Conservation (phyloP, 2,113 vertebrate species). For the Lampris megalopsis region DNA sequence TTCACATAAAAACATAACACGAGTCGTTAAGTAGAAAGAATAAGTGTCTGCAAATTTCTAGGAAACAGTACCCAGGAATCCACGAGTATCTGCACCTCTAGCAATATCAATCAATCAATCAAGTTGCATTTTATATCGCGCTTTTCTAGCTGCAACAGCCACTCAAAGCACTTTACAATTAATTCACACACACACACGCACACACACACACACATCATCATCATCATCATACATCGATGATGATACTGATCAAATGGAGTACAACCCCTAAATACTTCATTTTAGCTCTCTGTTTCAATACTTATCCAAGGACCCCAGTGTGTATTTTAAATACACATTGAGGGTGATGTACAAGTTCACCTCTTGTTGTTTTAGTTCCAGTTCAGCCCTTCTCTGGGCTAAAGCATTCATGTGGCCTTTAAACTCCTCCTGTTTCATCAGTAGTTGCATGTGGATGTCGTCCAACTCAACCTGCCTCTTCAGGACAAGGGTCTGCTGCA, state of each 20-base stretch:
- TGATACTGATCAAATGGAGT: background rate
- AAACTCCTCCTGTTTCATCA: conserved; percentile 78
- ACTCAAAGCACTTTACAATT: too few species aligned
- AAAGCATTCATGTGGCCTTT: conserved; percentile 62
- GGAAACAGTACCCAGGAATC: too few species aligned
- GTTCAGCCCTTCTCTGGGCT: conserved; percentile 61
- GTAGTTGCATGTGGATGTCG: conserved; percentile 68
- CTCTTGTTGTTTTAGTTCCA: conserved; percentile 75
- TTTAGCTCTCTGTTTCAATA: background rate
- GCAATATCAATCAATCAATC: too few species aligned
- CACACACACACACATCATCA: too few species aligned
- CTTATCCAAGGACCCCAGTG: background rate
- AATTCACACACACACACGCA: too few species aligned
- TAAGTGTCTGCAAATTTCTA: too few species aligned
- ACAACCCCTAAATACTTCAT: background rate
- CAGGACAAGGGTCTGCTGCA: conserved; percentile 79
- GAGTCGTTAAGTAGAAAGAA: too few species aligned
- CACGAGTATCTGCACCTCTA: too few species aligned
- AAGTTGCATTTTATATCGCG: too few species aligned
- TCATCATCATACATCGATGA: too few species aligned
- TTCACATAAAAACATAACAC: too few species aligned
- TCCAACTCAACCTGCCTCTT: conserved; percentile 80
- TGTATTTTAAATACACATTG: background rate
- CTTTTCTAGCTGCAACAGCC: too few species aligned
- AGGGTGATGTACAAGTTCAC: conserved; percentile 50